Percentiles rank a stretch among this genome's conserved stretches.
phyloP scores from a whole-genome alignment of 2,113 vertebrate genomes.

The Lota lota region DNA sequence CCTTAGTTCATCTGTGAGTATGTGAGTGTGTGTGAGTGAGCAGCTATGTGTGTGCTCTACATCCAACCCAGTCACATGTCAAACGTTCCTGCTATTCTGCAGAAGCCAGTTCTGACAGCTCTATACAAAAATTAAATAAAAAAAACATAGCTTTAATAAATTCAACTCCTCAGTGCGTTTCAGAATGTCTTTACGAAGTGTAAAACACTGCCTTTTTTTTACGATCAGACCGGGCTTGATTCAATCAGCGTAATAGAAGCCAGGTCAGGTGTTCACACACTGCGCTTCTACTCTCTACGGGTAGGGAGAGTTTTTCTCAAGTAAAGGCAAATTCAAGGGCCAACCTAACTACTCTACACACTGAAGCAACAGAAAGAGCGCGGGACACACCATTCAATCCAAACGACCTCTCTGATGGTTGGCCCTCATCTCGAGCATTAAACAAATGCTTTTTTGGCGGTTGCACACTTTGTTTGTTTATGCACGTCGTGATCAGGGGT shows the following conservation, averaged over 20 bases:
- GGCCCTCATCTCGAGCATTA: no score
- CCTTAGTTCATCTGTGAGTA: conserved; percentile 7
- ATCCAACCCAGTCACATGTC: neutral
- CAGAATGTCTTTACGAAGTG: conserved; percentile 21
- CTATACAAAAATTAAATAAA: no score
- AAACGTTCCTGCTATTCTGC: neutral
- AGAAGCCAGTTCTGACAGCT: neutral
- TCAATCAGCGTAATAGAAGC: conserved; percentile 34
- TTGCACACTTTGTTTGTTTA: no score
- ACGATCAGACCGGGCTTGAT: conserved; percentile 22
- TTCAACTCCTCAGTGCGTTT: conserved; percentile 6
- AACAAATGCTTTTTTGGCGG: no score
- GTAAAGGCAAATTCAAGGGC: neutral
- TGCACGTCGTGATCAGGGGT: no score
- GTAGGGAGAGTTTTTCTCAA: neutral
- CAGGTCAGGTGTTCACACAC: conserved; percentile 10
- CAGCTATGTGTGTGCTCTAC: neutral
- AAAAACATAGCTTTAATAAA: conserved; percentile 1
- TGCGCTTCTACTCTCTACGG: neutral
- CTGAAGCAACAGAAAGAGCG: no score
- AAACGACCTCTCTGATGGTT: no score
- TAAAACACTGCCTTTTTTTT: conserved; percentile 30
- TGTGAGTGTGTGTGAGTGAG: conserved; percentile 1
- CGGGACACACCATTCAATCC: no score
- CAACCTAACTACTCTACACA: no score